A percentile compares a stretch with the other conserved stretches of the same genome.
These are phyloP conservation scores for Agrochola lychnidis DNA, from an alignment of 2,888 invertebrate species.

Conservation along the genomic window DNA sequence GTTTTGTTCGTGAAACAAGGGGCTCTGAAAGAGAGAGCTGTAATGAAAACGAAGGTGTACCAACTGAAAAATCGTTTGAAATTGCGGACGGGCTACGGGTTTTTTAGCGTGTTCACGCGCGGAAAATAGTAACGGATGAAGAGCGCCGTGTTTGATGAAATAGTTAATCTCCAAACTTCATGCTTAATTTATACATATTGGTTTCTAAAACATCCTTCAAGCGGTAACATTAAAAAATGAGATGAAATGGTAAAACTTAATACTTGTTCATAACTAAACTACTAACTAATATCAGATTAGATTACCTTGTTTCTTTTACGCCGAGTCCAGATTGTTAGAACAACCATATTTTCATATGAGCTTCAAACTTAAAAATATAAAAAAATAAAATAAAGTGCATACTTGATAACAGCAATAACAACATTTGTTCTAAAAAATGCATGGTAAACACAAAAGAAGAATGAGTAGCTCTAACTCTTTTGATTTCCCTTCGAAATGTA, in stretches of 20 bases:
- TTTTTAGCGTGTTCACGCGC: not conserved
- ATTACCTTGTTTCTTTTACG: constrained; percentile 24
- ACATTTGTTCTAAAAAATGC: constrained; percentile 31
- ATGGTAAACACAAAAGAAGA: constrained; percentile 40
- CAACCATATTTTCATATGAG: constrained; percentile 2
- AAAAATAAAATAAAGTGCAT: constrained; percentile 9
- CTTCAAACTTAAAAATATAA: constrained; percentile 19
- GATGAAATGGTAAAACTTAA: not conserved
- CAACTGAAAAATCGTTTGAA: constrained; percentile 13
- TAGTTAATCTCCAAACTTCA: not conserved
- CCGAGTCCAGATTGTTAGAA: constrained; percentile 8
- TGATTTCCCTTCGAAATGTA: constrained; percentile 42
- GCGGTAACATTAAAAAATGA: not conserved
- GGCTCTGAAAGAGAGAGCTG: constrained; percentile 4
- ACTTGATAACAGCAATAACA: constrained; percentile 15
- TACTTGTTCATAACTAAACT: not conserved
- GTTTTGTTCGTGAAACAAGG: constrained; percentile 18
- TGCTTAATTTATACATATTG: not conserved
- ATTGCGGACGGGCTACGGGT: not conserved
- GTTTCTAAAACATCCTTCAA: constrained; percentile 2
- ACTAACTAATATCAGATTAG: not conserved
- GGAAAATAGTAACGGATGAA: not conserved
- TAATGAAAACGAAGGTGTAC: constrained; percentile 20
- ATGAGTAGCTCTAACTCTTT: constrained; percentile 29
- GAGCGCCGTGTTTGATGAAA: constrained; percentile 8